Base-by-base conservation (phyloP, 2,113 vertebrate species). In the Corydoras sp. region DNA sequence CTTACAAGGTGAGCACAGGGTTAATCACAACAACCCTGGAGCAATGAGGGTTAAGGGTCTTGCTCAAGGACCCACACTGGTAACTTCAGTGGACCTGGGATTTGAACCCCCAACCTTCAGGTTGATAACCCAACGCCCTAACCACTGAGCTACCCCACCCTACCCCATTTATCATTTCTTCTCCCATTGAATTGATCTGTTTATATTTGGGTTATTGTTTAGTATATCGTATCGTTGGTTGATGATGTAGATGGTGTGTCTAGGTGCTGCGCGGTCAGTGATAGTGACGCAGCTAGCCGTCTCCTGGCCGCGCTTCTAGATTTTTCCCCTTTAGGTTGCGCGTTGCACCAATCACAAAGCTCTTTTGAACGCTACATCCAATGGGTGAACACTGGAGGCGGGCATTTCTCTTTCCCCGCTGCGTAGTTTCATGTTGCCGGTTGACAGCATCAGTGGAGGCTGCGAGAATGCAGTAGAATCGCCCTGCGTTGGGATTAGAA, bases 391-490 rank as follows among this genome's bases (percentile, higher is more conserved):
- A 0, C 0, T 0, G 56, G 11, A 71, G 89, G 89, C 81, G 87
- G 89, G 78, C 4, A 48, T 5, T 43, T 10, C 12, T 32, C 72
- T 74, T 76, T 79, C 77, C 65, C 62, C 55, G 53, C 49, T 80
- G 83, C 80, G 79, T 80, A 80, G 76, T 77, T 75, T 80, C 18
- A 24, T 24, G 18, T 24, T 43, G 35, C 35, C 35, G 35, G 35
- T 43, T 4, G 35, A 43, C 4, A 43, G 7, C 63, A 74, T 75
- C 64, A 68, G 75, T 54, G 71, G 75, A 86, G 83, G 65, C 73
- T 77, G 79, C 82, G 83, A 88, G 87, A 85, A 81, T 85, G 83
- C 82, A 73, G 72, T 86, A 85, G 81, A 83, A 82, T 77, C 79
- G 76, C 74, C 54, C 71, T 82, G 68, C 58, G 31, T 58, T 14